Percentiles rank a stretch among this genome's conserved stretches.
Conservation (phyloP, 1,140 invertebrate genomes). For the Nephila pilipes region DNA sequence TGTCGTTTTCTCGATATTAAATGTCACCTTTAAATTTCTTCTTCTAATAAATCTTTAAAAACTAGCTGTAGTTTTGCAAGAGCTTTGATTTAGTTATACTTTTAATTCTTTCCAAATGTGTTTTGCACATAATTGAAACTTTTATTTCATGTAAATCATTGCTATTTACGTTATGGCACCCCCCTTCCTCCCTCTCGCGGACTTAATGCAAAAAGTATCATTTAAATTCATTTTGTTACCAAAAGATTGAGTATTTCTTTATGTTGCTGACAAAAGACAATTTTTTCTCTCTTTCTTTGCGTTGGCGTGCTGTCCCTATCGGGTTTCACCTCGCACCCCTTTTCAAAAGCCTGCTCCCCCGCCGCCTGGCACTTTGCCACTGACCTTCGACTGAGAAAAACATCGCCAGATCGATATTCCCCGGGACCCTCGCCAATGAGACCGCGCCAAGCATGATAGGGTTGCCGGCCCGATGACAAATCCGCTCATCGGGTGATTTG, state of each 20-base stretch:
- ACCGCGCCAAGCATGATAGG: not conserved
- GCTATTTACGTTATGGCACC: too few relatives aligned
- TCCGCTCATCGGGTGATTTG: conserved; percentile 12
- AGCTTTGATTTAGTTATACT: too few relatives aligned
- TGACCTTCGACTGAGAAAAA: not conserved
- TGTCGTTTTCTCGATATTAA: too few relatives aligned
- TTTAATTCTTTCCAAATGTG: too few relatives aligned
- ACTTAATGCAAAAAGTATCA: not conserved
- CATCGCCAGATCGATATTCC: not conserved
- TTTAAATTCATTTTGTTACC: too few relatives aligned
- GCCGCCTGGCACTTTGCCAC: conserved; percentile 38
- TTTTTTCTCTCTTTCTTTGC: not conserved
- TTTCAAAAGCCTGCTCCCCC: conserved; percentile 11
- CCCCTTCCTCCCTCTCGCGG: too few relatives aligned
- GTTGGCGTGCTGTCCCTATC: not conserved
- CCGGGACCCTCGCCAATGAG: conserved; percentile 4
- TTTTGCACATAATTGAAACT: too few relatives aligned
- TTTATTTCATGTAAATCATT: too few relatives aligned
- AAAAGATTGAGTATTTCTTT: not conserved
- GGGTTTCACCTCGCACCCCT: not conserved
- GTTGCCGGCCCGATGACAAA: not conserved
- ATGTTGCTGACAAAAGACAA: too few relatives aligned
- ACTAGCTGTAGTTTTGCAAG: too few relatives aligned
- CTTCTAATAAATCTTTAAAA: too few relatives aligned
- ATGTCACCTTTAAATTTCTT: too few relatives aligned